A percentile compares a stretch with the other conserved stretches of the same genome.
These are phyloP conservation scores for Vidua chalybeata DNA, from an alignment of 2,113 vertebrate genomes.

Conservation along the genomic window DNA sequence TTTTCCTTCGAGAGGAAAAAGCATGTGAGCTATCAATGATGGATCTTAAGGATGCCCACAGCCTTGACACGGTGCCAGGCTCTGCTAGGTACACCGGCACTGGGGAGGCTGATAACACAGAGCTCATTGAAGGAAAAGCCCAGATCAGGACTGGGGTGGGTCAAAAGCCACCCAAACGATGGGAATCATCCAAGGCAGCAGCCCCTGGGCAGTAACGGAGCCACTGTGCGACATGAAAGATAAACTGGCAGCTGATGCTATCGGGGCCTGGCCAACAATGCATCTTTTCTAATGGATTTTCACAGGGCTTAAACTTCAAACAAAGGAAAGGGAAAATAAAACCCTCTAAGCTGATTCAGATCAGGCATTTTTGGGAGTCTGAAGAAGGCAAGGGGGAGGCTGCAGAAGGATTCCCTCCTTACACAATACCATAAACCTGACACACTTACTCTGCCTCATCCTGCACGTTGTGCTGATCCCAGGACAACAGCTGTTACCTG, in stretches of 20 bases:
- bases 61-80: constrained; percentile 62
- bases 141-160: constrained; percentile 47
- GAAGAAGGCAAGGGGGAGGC: neutral
- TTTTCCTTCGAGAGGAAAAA: constrained; percentile 69
- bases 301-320: constrained; percentile 43
- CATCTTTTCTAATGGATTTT: constrained; percentile 40
- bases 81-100: constrained; percentile 56
- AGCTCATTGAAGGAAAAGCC: constrained; percentile 69
- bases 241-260: constrained; percentile 66
- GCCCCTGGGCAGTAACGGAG: constrained; percentile 70
- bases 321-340: constrained; percentile 38
- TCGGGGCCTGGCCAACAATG: constrained; percentile 22
- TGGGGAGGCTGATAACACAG: constrained; percentile 72
- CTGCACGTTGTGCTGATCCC: neutral
- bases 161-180: constrained; percentile 73
- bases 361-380: neutral
- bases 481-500: neutral
- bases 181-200: constrained; percentile 71
- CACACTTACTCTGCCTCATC: neutral
- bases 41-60: constrained; percentile 71
- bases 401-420: neutral
- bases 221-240: constrained; percentile 20
- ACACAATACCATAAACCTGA: rapidly evolving
- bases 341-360: neutral
- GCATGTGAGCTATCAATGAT: constrained; percentile 73